phyloP scores from a whole-genome alignment of 2,888 invertebrate species.

The Pristionchus arcanus region DNA sequence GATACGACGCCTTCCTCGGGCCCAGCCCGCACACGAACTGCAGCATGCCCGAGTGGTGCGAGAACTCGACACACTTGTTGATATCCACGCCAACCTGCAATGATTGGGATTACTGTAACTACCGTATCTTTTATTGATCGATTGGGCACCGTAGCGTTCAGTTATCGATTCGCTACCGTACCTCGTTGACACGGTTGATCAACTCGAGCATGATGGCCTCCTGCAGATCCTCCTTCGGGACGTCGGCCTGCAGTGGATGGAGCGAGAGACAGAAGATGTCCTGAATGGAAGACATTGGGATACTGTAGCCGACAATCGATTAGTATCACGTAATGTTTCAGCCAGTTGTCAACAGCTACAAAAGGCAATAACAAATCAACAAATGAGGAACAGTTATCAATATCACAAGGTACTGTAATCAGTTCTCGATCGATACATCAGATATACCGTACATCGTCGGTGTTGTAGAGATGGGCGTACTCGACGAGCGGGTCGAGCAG shows the following conservation, averaged over 20 bases:
- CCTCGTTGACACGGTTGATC: conserved; percentile 94
- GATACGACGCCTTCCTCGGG: conserved; percentile 88
- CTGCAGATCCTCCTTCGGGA: conserved; percentile 85
- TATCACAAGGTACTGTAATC: not conserved
- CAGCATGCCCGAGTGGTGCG: conserved; percentile 88
- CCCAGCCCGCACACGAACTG: conserved; percentile 98
- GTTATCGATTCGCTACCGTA: conserved; percentile 55
- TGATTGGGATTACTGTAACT: not conserved
- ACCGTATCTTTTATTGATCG: not conserved
- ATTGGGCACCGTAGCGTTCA: not conserved
- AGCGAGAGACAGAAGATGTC: conserved; percentile 95
- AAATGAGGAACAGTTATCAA: no score
- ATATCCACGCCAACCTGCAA: conserved; percentile 92
- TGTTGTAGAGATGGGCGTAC: conserved; percentile 94
- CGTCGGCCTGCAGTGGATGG: conserved; percentile 86
- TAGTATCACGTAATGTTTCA: no score
- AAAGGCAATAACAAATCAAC: no score
- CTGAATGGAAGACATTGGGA: conserved; percentile 29
- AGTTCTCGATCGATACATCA: not conserved
- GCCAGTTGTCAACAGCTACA: no score
- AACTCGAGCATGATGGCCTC: conserved; percentile 90
- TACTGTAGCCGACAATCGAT: no score
- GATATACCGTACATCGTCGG: conserved; percentile 85
- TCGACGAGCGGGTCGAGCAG: conserved; percentile 94
- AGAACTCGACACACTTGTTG: conserved; percentile 92